Conservation (phyloP, 2,113 vertebrate genomes). For the Dipodomys spectabilis region DNA sequence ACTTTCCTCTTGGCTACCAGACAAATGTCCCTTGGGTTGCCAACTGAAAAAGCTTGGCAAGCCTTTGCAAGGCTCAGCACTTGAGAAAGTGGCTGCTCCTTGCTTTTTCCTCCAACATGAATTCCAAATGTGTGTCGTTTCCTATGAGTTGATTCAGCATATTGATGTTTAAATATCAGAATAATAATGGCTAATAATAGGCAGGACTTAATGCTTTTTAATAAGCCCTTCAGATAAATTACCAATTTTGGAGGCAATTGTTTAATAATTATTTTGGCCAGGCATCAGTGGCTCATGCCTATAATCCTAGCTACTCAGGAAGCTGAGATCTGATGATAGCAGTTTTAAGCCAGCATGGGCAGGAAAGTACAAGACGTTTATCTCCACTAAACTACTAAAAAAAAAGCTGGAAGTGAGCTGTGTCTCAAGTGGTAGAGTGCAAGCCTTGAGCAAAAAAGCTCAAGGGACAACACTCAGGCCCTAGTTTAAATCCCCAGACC, state of each 20-base stretch:
- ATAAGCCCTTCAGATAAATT: conserved; percentile 1
- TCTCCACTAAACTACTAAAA: too few species aligned
- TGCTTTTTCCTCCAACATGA: not conserved
- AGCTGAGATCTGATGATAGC: too few species aligned
- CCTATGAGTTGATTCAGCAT: conserved; percentile 17
- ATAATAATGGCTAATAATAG: conserved; percentile 49
- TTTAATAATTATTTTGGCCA: conserved; percentile 10
- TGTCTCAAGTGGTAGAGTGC: too few species aligned
- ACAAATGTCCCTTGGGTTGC: not conserved
- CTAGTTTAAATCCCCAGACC: too few species aligned
- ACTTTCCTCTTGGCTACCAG: not conserved
- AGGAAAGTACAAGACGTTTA: too few species aligned
- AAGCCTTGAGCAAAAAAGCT: too few species aligned
- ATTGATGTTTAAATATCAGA: conserved; percentile 23
- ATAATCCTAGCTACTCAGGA: too few species aligned
- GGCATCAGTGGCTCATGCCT: too few species aligned
- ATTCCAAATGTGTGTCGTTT: not conserved
- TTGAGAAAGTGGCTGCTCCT: not conserved
- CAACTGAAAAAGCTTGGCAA: not conserved
- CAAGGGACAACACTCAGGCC: too few species aligned
- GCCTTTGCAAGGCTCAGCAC: not conserved
- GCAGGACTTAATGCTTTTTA: not conserved
- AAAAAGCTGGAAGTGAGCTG: too few species aligned
- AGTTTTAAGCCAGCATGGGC: too few species aligned
- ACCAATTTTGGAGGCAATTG: conserved; percentile 41